Conservation (phyloP, 1,140 invertebrate genomes). For the Drosophila ambigua region DNA sequence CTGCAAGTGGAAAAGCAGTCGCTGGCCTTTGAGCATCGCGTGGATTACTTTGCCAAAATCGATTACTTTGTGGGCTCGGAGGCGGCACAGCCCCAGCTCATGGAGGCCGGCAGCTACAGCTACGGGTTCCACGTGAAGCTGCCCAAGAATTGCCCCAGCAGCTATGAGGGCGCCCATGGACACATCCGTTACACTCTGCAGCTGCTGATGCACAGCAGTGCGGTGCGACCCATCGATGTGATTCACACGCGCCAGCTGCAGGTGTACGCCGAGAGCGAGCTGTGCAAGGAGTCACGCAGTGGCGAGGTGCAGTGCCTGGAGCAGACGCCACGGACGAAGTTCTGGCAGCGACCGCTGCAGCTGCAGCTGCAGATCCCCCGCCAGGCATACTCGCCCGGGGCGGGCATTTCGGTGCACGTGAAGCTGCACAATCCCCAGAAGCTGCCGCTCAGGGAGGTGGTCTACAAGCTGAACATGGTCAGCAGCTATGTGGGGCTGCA, state of each 20-base stretch:
- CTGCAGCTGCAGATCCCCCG: constrained; percentile 64
- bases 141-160: constrained; percentile 87
- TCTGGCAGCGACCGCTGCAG: constrained; percentile 66
- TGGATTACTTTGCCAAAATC: constrained; percentile 74
- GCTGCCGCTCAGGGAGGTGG: constrained; percentile 84
- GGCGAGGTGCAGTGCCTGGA: constrained; percentile 43
- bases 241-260: constrained; percentile 87
- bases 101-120: constrained; percentile 84
- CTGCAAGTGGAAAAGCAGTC: constrained; percentile 13
- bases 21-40: constrained; percentile 50
- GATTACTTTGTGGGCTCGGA: constrained; percentile 80
- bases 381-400: constrained; percentile 63
- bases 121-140: constrained; percentile 86
- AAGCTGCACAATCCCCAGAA: constrained; percentile 68
- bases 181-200: constrained; percentile 88
- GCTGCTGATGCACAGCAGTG: constrained; percentile 87
- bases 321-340: constrained; percentile 44
- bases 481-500: constrained; percentile 48
- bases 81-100: constrained; percentile 48
- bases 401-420: constrained; percentile 64
- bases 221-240: constrained; percentile 87
- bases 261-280: constrained; percentile 87
- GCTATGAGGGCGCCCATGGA: constrained; percentile 89
- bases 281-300: constrained; percentile 60
- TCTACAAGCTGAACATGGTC: constrained; percentile 83